Evolutionary conservation across 2,113 vertebrate genomes (phyloP).

Genomic region (Apeltes quadracus): DNA sequence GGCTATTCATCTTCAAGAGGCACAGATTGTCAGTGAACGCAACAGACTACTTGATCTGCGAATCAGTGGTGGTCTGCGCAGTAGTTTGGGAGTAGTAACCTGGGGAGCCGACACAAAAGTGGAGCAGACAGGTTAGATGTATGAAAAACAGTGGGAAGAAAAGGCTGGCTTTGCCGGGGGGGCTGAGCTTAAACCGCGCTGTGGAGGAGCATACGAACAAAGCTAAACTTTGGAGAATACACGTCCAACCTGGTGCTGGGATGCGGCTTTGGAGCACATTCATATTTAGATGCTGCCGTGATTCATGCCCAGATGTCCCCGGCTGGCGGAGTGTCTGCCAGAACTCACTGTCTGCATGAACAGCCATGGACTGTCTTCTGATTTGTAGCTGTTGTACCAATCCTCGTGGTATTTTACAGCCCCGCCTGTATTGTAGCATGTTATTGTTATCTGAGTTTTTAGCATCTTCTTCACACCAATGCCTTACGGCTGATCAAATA

Average conservation of each 20-base stretch:
- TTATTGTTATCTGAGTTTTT: background rate
- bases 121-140: conserved; percentile 26
- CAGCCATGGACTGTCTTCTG: conserved; percentile 39
- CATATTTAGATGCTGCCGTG: conserved; percentile 54
- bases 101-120: conserved; percentile 19
- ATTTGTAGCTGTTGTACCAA: conserved; percentile 43
- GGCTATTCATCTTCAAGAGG: conserved; percentile 23
- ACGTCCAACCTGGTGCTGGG: conserved; percentile 28
- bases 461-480: background rate
- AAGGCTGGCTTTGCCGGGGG: conserved; percentile 13
- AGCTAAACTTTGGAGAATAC: conserved; percentile 45
- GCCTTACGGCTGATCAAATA: background rate
- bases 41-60: conserved; percentile 17
- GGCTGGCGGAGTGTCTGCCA: conserved; percentile 42
- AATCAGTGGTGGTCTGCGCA: conserved; percentile 27
- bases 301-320: conserved; percentile 62
- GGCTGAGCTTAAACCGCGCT: conserved; percentile 17
- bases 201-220: conserved; percentile 31
- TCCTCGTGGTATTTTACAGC: conserved; percentile 20
- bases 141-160: background rate
- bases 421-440: background rate
- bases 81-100: conserved; percentile 4
- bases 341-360: conserved; percentile 44
- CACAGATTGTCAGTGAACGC: conserved; percentile 24
- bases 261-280: conserved; percentile 31